Evolutionary conservation across 2,113 vertebrate genomes (phyloP).

Genomic region (Vidua macroura): DNA sequence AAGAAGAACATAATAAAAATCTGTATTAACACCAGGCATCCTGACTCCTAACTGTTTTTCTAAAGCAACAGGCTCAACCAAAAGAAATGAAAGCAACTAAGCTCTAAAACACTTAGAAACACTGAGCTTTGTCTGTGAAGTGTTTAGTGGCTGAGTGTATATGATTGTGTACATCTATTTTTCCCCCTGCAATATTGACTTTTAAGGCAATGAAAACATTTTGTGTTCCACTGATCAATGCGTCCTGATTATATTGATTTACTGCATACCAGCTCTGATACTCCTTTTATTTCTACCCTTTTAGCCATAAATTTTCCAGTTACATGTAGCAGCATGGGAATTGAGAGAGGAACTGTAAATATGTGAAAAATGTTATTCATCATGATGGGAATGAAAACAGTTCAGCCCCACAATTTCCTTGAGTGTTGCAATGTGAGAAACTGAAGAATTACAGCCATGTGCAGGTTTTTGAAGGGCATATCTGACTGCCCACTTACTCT

Average conservation of each 20-base stretch:
- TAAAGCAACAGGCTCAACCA: neutral
- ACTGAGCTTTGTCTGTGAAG: neutral
- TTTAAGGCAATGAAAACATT: conserved; percentile 49
- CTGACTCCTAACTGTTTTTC: neutral
- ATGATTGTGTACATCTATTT: neutral
- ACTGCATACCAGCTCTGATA: neutral
- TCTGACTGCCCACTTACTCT: conserved; percentile 26
- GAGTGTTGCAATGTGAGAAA: neutral
- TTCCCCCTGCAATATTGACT: conserved; percentile 49
- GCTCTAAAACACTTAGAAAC: neutral
- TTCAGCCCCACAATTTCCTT: neutral
- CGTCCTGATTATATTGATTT: conserved; percentile 29
- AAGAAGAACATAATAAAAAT: neutral
- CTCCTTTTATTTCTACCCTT: conserved; percentile 3
- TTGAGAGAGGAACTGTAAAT: neutral
- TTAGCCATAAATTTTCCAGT: neutral
- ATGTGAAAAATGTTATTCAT: neutral
- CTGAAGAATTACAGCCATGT: neutral
- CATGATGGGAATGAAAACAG: neutral
- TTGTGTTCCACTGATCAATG: conserved; percentile 69
- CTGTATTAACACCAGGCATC: neutral
- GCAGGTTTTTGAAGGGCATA: conserved; percentile 43
- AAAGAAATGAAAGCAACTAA: neutral
- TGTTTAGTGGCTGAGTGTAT: neutral
- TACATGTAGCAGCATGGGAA: neutral